These are phyloP conservation scores for Danio kyathit DNA, from an alignment of 2,797 vertebrate genomes.

Conservation along the genomic window DNA sequence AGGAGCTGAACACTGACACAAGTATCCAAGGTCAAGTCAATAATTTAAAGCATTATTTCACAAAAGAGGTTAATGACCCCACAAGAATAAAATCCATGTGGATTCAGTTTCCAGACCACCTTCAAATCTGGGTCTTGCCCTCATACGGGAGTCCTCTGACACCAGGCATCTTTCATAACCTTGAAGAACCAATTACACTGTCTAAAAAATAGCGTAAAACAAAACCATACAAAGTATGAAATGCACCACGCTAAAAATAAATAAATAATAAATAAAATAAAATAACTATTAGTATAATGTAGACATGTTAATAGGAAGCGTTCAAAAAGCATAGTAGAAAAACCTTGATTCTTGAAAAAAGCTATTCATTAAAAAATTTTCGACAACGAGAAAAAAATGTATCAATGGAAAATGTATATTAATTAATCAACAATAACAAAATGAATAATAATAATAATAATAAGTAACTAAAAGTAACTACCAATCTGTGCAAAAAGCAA, in stretches of 20 bases:
- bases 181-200: constrained; percentile 36
- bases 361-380: background rate
- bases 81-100: constrained; percentile 40
- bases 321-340: background rate
- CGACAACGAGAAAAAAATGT: fast-evolving
- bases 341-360: background rate
- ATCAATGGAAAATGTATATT: background rate
- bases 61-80: constrained; percentile 36
- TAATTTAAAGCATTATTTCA: constrained; percentile 20
- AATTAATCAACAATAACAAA: background rate
- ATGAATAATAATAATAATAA: background rate
- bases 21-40: constrained; percentile 43
- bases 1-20: constrained; percentile 46
- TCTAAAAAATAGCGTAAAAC: constrained; percentile 18
- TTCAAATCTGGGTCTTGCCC: constrained; percentile 38
- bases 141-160: constrained; percentile 41
- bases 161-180: constrained; percentile 29
- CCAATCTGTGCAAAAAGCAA: background rate
- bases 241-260: background rate
- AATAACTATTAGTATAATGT: too few relatives aligned
- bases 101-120: constrained; percentile 2
- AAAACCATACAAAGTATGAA: constrained; percentile 2
- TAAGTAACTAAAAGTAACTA: background rate
- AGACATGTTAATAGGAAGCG: background rate
- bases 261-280: background rate